Evolutionary conservation across 1,140 invertebrate species (phyloP), one percentile per base, ranked within the genome.

Genomic region (Matsumurasca onukii): DNA sequence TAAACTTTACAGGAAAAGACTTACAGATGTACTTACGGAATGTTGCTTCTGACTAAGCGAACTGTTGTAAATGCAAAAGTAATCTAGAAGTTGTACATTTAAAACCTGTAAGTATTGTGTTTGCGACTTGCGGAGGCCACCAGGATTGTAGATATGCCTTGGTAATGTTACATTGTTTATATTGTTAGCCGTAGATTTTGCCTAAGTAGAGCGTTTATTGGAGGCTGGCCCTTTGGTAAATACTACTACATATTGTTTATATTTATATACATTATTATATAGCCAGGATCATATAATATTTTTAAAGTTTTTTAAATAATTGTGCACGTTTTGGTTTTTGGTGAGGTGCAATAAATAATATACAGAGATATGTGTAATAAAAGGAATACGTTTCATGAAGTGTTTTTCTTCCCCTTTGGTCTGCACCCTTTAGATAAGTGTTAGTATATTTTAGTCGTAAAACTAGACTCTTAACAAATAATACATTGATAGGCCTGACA

Each of bases 301-400:
- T 71, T 71, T 71, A 71, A 71, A 70, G 52, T 69, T 71, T 71
- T 71, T 69, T 66, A 68, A 68, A 31, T 61, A 66, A 30, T 67
- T 48, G 45, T 64, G 69, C 69, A 70, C 69, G 66, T 67, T 48
- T 69, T 66, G 67, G 67, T 71, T 69, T 59, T 69, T 69, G 70
- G 30, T 24, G 34, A 69, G 39, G 68, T 69, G 61, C 57, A 69
- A 69, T 64, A 69, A 64, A 48, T 45, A 61, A 31, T 63, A 31
- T 31, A 63, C n/a, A 31, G 59, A 63, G 31, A 63, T 63, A 70
- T 48, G 64, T 70, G 69, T 65, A 70, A 70, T 70, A 70, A 70
- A 59, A 66, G 59, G 30, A 71, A 62, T 68, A 68, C n/a, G 24
- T 61, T 63, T 63, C 39, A 63, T 3, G 31, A 31, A n/a, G 29